Evolutionary conservation across 2,113 vertebrate genomes (phyloP), one percentile per base, ranked within the genome.

Genomic region (Pangasianodon gigas): DNA sequence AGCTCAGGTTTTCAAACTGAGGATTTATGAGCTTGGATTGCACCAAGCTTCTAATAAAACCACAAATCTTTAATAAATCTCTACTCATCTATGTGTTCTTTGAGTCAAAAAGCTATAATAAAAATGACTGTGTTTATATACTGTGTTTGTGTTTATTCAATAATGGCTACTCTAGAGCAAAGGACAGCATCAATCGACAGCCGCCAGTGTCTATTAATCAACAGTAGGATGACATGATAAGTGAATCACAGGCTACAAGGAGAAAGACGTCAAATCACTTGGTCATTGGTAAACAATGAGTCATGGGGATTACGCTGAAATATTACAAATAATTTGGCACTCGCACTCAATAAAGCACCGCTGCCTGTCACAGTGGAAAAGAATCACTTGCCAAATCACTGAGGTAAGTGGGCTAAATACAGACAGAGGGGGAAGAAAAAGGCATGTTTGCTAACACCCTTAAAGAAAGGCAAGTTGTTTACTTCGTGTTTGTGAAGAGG

Each of bases 201-300:
- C 9, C 29, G 7, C 11, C 16, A 2, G 1, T 32, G 46, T 69
- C 62, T 52, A 54, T 54, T 54, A 54, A 52, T 67, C 54, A 85
- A 85, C 44, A 77, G 37, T 26, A 79, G 44, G 29, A 85, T 29
- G 84, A 85, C 74, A 19, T 37, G 18, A 81, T 52, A 6, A 32
- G 58, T 41, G 37, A 87, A 26, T 62, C 32, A 87, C 54, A 62
- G 52, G 41, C 52, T 84, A 62, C 56, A 26, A 84, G 24, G 41
- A 62, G 82, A 62, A 62, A 62, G 56, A 46, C 37, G 1, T 58
- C 71, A 75, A 89, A 89, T 92, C 91, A 92, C 91, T 94, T 90
- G 89, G 92, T 94, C 94, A 95, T 87, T 92, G 92, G 92, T 84
- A 93, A 93, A 92, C 32, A 92, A 90, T 93, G 93, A 91, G 93